These are phyloP conservation scores for Oscheius sp. DNA, from an alignment of 2,888 invertebrate genomes.

Conservation along the genomic window DNA sequence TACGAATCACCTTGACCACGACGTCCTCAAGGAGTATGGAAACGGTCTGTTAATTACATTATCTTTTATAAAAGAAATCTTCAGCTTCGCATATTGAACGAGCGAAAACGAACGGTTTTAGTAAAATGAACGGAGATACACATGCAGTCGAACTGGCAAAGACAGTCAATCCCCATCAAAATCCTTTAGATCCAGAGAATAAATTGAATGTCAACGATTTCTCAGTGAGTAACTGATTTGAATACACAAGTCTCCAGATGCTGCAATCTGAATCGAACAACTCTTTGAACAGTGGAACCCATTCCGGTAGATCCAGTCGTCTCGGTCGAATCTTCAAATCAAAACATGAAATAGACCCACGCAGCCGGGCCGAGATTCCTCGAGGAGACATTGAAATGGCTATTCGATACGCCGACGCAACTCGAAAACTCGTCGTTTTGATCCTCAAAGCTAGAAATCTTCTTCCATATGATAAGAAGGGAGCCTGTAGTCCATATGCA, in stretches of 20 bases:
- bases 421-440: slow-evolving; percentile 41
- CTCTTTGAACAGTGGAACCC: slow-evolving; percentile 37
- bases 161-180: slow-evolving; percentile 46
- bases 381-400: slow-evolving; percentile 53
- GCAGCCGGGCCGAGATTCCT: slow-evolving; percentile 42
- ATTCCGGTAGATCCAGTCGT: slow-evolving; percentile 38
- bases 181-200: slow-evolving; percentile 40
- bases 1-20: slow-evolving; percentile 40
- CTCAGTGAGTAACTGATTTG: slow-evolving; percentile 30
- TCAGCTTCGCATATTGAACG: slow-evolving; percentile 63
- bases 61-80: no score
- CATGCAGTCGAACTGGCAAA: slow-evolving; percentile 55
- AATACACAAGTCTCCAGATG: slow-evolving; percentile 39
- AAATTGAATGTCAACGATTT: slow-evolving; percentile 41
- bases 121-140: slow-evolving; percentile 37
- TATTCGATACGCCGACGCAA: slow-evolving; percentile 45
- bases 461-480: slow-evolving; percentile 46
- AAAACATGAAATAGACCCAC: slow-evolving; percentile 20
- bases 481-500: slow-evolving; percentile 47
- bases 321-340: slow-evolving; percentile 44
- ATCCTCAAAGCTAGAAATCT: slow-evolving; percentile 39
- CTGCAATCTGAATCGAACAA: slow-evolving; percentile 45
- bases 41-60: slow-evolving; percentile 42
- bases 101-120: slow-evolving; percentile 41
- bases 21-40: slow-evolving; percentile 55